Base-by-base conservation (phyloP, 1,140 invertebrate genomes). In the Lethrus apterus region DNA sequence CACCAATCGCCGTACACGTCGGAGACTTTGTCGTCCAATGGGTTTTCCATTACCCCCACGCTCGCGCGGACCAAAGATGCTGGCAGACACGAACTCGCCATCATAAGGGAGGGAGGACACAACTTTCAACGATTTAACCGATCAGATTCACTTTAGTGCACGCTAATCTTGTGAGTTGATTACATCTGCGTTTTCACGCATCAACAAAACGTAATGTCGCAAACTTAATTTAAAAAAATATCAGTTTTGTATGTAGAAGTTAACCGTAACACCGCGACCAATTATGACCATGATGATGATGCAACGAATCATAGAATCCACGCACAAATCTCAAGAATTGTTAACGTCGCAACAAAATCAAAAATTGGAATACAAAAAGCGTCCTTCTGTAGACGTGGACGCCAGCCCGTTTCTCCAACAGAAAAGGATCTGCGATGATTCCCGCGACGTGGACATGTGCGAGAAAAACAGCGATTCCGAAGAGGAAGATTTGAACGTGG, bases 241-340 rank as follows among this genome's bases (percentile, higher is more conserved):
- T 10, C 31, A 29, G 24, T 29, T 29, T 29, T 29, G 24, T 29
- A 29, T n/a, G 24, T 8, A n/a, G 7, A n/a, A 7, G 24, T 10
- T 4, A 13, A 33, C 14, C 4, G 4, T 14, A 14, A 38, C 9
- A 41, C 7, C 29, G 10, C 17, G 23, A 42, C 13, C 32, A 59
- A 64, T 63, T 57, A 70, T 70, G 68, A 70, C 68, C 60, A 70
- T 70, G 68, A 57, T 70, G 58, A 70, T 67, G 65, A 70, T 70
- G 66, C 66, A 70, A 56, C 57, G 66, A 44, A 55, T 65, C 30
- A 57, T 59, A 17, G 61, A 66, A 49, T 54, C 59, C n/a, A 48
- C 54, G 36, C 60, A 57, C 21, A 55, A 66, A 32, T 35, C 50
- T 2, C 55, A 58, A 36, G 51, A 64, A 26, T 23, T 50, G 11